A percentile compares a stretch with the other conserved stretches of the same genome.
Conservation (phyloP, 2,888 invertebrate genomes). For the Helicoverpa assulta region DNA sequence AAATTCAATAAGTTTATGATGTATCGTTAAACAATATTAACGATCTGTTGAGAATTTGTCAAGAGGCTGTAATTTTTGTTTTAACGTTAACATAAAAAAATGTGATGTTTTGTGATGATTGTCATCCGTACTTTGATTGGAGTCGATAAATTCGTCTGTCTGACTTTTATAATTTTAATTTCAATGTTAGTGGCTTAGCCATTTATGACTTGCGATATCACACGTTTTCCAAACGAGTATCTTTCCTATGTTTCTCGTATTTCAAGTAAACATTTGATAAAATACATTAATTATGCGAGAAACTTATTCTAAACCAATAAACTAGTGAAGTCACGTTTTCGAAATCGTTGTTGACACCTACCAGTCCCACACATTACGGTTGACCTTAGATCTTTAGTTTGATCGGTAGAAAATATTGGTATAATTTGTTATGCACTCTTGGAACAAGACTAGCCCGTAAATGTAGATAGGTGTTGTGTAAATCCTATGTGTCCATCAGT, state of each 20-base stretch:
- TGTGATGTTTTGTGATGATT: no score
- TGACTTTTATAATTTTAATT: background rate
- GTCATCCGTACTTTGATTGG: no score
- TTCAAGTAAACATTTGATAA: slow-evolving; percentile 2
- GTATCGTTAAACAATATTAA: slow-evolving; percentile 29
- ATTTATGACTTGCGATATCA: background rate
- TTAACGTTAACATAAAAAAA: no score
- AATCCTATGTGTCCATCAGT: no score
- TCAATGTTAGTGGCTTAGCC: no score
- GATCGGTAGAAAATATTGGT: slow-evolving; percentile 29
- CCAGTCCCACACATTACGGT: slow-evolving; percentile 13
- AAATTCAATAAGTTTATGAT: slow-evolving; percentile 17
- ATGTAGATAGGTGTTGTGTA: no score
- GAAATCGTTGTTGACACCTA: slow-evolving; percentile 32
- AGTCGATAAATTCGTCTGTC: background rate
- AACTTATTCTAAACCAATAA: background rate
- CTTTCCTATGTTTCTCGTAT: background rate
- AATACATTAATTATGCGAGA: slow-evolving; percentile 1
- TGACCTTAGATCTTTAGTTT: slow-evolving; percentile 45
- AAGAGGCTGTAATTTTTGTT: no score
- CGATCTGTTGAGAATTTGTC: background rate
- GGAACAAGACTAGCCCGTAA: no score
- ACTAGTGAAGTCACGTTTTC: slow-evolving; percentile 14
- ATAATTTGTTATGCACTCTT: no score
- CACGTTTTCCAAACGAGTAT: background rate